A percentile compares a stretch with the other conserved stretches of the same genome.
These are phyloP conservation scores for Zeugodacus cucurbitae DNA, from an alignment of 1,140 invertebrate genomes.

Conservation along the genomic window DNA sequence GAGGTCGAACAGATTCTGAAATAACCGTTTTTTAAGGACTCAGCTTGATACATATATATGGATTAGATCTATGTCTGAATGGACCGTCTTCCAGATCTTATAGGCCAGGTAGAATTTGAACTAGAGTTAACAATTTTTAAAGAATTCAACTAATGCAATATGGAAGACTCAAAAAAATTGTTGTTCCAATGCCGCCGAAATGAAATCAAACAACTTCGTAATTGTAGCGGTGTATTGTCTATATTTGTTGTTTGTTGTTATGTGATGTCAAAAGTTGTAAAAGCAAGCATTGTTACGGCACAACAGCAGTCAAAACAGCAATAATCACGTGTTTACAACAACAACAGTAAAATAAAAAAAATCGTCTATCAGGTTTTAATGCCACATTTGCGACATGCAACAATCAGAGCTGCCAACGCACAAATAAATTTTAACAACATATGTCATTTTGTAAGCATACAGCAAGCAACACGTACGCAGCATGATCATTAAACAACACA, in stretches of 20 bases:
- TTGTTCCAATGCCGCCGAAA: too few species aligned
- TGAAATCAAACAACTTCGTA: background rate
- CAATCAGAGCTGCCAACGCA: background rate
- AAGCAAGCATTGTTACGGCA: conserved; percentile 4
- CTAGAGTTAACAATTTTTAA: too few species aligned
- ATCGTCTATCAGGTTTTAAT: background rate
- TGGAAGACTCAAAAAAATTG: too few species aligned
- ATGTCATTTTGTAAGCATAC: background rate
- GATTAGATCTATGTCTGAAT: too few species aligned
- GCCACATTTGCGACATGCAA: background rate
- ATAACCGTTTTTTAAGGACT: too few species aligned
- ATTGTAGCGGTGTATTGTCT: background rate
- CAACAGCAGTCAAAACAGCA: background rate
- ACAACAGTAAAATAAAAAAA: background rate
- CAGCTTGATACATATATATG: too few species aligned
- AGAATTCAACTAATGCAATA: too few species aligned
- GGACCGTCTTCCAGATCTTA: too few species aligned
- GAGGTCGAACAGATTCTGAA: too few species aligned
- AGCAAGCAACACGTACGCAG: background rate
- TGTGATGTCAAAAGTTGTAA: background rate
- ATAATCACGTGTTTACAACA: background rate
- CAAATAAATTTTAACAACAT: background rate
- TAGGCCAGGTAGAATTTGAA: too few species aligned
- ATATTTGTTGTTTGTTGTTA: background rate
- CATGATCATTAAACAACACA: background rate